Conservation (phyloP, 2,113 vertebrate species). For the Peromyscus leucopus region DNA sequence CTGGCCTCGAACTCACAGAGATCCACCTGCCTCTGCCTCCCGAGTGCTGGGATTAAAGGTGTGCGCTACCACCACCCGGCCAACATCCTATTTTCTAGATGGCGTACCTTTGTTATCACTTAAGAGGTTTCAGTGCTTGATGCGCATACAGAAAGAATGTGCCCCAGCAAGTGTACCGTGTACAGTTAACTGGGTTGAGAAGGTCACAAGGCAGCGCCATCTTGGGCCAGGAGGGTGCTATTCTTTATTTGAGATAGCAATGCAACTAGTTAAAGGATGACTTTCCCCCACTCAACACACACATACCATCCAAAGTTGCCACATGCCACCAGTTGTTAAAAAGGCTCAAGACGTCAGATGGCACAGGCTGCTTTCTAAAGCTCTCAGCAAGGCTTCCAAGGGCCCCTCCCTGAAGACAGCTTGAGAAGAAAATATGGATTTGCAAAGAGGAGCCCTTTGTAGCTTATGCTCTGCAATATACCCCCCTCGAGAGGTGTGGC, state of each 20-base stretch:
- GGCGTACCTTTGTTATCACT: background rate
- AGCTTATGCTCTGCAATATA: constrained; percentile 24
- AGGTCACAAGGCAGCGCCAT: background rate
- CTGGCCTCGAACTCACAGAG: too few species aligned
- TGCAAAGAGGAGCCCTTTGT: constrained; percentile 25
- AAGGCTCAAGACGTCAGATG: background rate
- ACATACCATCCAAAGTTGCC: background rate
- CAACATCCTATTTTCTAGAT: background rate
- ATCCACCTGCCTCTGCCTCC: too few species aligned
- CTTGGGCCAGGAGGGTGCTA: background rate
- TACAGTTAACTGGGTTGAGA: background rate
- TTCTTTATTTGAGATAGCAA: background rate
- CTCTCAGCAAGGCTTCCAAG: background rate
- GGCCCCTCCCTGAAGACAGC: background rate
- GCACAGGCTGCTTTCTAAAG: constrained; percentile 2
- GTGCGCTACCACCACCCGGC: too few species aligned
- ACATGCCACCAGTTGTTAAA: background rate
- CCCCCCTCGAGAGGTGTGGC: background rate
- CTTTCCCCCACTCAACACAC: background rate
- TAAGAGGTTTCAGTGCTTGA: background rate
- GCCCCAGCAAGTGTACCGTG: too few species aligned
- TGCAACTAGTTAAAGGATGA: background rate
- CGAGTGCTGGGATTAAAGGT: too few species aligned
- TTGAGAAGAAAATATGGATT: constrained; percentile 7
- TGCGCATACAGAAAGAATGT: background rate